phyloP scores from a whole-genome alignment of 2,113 vertebrate species.

The Actenoides lindsayi region DNA sequence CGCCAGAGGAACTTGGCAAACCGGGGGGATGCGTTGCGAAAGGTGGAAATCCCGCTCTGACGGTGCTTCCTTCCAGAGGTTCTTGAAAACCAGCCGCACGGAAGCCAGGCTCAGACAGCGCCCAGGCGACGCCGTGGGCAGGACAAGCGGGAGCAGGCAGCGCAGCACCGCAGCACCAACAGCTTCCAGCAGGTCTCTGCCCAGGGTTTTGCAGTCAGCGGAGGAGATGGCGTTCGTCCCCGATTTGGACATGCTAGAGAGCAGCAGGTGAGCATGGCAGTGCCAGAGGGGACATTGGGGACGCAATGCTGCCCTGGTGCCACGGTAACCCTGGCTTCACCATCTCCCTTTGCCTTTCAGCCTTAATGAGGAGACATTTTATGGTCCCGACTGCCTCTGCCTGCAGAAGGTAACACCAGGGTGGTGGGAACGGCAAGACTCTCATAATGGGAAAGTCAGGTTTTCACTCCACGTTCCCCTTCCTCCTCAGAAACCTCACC shows the following conservation, averaged over 20 bases:
- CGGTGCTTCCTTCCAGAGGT: neutral
- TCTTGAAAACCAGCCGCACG: neutral
- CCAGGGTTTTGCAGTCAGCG: neutral
- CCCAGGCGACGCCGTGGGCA: neutral
- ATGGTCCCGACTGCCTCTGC: neutral
- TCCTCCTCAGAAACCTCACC: neutral
- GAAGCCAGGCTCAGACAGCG: fast-evolving
- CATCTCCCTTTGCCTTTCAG: neutral
- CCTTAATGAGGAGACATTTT: neutral
- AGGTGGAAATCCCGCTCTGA: constrained; percentile 41
- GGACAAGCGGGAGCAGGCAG: neutral
- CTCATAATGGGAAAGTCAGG: fast-evolving
- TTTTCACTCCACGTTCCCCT: neutral
- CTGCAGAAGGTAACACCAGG: neutral
- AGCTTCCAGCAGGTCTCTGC: neutral
- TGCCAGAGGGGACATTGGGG: fast-evolving
- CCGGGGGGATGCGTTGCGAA: neutral
- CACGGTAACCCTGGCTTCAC: neutral
- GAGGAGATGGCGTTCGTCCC: neutral
- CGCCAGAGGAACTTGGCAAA: neutral
- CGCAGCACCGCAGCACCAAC: neutral
- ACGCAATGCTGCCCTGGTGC: neutral
- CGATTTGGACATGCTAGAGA: constrained; percentile 18
- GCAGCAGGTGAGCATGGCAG: neutral
- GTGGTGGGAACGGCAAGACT: fast-evolving